Percentiles rank a stretch among this genome's conserved stretches.
These are phyloP conservation scores for Lamproptera curius DNA, from an alignment of 2,888 invertebrate genomes.

Conservation along the genomic window DNA sequence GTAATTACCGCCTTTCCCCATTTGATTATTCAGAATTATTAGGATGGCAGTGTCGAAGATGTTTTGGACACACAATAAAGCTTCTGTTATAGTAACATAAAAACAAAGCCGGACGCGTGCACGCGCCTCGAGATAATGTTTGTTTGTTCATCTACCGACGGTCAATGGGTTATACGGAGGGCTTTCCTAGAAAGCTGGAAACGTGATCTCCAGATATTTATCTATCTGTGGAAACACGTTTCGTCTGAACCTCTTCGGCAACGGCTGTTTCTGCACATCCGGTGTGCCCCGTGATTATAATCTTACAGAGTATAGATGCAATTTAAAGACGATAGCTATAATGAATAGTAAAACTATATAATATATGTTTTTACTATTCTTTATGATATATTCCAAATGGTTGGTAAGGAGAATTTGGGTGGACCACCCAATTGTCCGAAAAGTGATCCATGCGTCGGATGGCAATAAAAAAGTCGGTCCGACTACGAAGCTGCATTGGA, in stretches of 20 bases:
- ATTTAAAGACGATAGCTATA: background rate
- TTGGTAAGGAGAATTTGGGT: no score
- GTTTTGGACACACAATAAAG: constrained; percentile 23
- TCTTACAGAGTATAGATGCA: no score
- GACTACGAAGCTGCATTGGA: no score
- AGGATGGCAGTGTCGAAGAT: constrained; percentile 11
- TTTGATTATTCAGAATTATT: no score
- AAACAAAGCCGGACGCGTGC: constrained; percentile 48
- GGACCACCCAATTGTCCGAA: no score
- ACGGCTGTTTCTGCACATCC: no score
- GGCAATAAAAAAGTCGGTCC: no score
- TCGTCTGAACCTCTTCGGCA: background rate
- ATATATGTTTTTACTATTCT: no score
- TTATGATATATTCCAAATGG: no score
- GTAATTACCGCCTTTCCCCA: no score
- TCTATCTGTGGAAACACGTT: constrained; percentile 19
- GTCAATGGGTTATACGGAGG: constrained; percentile 27
- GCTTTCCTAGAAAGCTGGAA: constrained; percentile 26
- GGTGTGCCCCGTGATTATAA: no score
- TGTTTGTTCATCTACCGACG: constrained; percentile 46
- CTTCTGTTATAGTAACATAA: constrained; percentile 66
- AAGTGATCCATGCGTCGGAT: no score
- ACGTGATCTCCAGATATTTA: constrained; percentile 27
- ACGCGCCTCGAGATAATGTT: constrained; percentile 49
- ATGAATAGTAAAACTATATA: background rate